phyloP scores from a whole-genome alignment of 1,140 invertebrate species.

The Paracyclopina nana region DNA sequence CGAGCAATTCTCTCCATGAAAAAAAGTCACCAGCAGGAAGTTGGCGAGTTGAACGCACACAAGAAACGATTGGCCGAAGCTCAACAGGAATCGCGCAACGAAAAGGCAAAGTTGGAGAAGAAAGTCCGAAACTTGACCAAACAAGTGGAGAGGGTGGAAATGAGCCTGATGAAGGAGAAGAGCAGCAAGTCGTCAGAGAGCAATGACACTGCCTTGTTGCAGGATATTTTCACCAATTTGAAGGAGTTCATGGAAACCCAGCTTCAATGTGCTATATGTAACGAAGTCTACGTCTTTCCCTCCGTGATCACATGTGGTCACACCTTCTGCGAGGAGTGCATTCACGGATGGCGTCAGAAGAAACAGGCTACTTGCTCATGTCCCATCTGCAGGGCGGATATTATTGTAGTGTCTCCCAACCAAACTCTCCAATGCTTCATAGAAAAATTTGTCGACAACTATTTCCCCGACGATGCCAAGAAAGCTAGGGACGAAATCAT shows the following conservation, averaged over 20 bases:
- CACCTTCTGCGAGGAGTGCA: conserved; percentile 52
- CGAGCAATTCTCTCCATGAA: too few species aligned
- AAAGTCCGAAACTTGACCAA: not conserved
- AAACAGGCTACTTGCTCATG: conserved; percentile 48
- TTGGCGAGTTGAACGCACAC: too few species aligned
- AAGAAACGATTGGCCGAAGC: too few species aligned
- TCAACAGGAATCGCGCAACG: too few species aligned
- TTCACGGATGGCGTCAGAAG: conserved; percentile 46
- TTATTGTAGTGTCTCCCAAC: conserved; percentile 25
- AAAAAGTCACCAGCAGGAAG: too few species aligned
- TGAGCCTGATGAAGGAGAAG: not conserved
- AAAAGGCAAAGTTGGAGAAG: conserved; percentile 1
- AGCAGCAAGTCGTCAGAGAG: not conserved
- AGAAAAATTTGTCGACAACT: conserved; percentile 38
- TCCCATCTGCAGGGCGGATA: conserved; percentile 40
- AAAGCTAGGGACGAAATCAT: not conserved
- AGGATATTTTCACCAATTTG: conserved; percentile 32
- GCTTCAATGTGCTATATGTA: conserved; percentile 53
- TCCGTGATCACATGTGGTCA: conserved; percentile 52
- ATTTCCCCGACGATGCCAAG: not conserved
- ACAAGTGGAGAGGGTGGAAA: not conserved
- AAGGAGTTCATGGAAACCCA: conserved; percentile 47
- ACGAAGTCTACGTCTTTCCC: conserved; percentile 45
- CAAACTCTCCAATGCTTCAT: conserved; percentile 31
- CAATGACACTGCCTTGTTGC: not conserved